A percentile compares a stretch with the other conserved stretches of the same genome.
These are phyloP conservation scores for Himalopsyche anomala DNA, from an alignment of 2,888 invertebrate species.

Conservation along the genomic window DNA sequence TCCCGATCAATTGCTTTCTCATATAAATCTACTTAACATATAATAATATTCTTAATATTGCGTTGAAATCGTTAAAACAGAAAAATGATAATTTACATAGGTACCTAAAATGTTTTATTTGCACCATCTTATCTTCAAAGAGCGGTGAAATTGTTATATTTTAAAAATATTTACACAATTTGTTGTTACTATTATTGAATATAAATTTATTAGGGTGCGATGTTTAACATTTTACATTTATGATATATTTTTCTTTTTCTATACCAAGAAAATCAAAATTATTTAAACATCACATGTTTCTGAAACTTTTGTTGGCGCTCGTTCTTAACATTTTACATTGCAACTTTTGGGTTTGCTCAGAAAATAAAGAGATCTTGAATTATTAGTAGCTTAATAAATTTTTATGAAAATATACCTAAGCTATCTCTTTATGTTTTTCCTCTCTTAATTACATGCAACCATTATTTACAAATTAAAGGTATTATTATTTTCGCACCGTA, in stretches of 20 bases:
- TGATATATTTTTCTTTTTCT: background rate
- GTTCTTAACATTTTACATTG: slow-evolving; percentile 40
- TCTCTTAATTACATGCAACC: too few species aligned
- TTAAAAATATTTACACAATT: background rate
- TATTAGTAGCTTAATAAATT: background rate
- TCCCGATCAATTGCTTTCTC: slow-evolving; percentile 42
- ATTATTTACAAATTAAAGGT: too few species aligned
- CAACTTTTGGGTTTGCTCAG: slow-evolving; percentile 47
- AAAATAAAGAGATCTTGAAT: background rate
- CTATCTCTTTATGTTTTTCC: too few species aligned
- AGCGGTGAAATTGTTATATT: slow-evolving; percentile 19
- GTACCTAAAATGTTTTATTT: background rate
- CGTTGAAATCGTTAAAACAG: slow-evolving; percentile 32
- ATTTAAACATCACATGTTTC: slow-evolving; percentile 20
- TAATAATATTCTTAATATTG: slow-evolving; percentile 31
- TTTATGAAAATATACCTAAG: background rate
- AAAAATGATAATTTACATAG: slow-evolving; percentile 17
- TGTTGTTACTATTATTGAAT: slow-evolving; percentile 15
- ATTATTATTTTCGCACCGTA: too few species aligned
- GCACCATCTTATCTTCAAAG: background rate
- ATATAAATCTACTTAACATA: background rate
- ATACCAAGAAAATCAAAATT: background rate
- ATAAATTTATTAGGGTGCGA: background rate
- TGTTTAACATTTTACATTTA: background rate
- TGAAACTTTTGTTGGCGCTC: slow-evolving; percentile 41